A percentile compares a stretch with the other conserved stretches of the same genome.
Conservation (phyloP, 2,113 vertebrate genomes). For the Protobothrops flavoviridis region DNA sequence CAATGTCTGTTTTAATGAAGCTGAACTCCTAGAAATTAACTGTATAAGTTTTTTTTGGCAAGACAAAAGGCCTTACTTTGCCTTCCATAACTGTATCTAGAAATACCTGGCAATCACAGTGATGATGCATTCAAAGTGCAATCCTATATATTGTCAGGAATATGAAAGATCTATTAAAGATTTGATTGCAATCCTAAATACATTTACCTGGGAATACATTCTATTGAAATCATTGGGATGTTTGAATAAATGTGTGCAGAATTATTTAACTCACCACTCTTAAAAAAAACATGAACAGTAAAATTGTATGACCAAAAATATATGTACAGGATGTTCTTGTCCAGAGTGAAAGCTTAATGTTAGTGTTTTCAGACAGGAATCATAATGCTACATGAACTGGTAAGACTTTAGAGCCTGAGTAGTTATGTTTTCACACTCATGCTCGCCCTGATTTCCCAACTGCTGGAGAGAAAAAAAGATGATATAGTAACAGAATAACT, state of each 20-base stretch:
- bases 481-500: background rate
- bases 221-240: background rate
- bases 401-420: background rate
- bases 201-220: background rate
- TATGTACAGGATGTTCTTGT: background rate
- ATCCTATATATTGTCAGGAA: background rate
- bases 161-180: background rate
- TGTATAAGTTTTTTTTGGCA: background rate
- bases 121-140: background rate
- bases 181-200: background rate
- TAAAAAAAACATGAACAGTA: background rate
- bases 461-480: background rate
- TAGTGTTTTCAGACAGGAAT: background rate
- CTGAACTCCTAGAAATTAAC: background rate
- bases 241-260: background rate
- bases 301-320: background rate
- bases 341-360: background rate
- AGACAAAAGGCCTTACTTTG: background rate
- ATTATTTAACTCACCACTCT: background rate
- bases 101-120: background rate
- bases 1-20: background rate
- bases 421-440: background rate
- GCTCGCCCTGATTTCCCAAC: background rate
- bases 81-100: background rate
- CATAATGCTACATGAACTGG: background rate